These are phyloP conservation scores for Coleophora deauratella DNA, from an alignment of 2,888 invertebrate genomes.

Conservation along the genomic window DNA sequence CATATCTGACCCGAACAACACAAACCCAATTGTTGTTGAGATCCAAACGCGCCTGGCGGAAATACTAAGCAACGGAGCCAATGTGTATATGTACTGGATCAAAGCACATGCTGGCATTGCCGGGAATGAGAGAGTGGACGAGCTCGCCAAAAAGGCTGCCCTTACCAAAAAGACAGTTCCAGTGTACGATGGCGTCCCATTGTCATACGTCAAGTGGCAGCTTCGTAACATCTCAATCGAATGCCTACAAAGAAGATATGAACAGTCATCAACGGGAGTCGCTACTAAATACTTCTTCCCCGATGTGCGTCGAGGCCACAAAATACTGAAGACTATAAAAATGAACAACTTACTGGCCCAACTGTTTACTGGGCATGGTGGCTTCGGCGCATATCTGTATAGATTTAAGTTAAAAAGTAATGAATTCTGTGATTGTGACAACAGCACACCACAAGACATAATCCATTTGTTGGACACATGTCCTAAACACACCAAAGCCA, in stretches of 20 bases:
- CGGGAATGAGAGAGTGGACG: neutral
- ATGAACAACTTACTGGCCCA: neutral
- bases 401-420: neutral
- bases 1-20: neutral
- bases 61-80: neutral
- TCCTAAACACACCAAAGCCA: neutral
- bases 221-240: neutral
- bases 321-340: no score
- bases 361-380: neutral
- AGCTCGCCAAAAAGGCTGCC: neutral
- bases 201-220: neutral
- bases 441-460: neutral
- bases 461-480: neutral
- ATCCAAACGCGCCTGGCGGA: neutral
- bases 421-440: neutral
- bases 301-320: no score
- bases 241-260: neutral
- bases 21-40: neutral
- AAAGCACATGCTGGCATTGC: neutral
- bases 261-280: neutral
- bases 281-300: no score
- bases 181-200: neutral
- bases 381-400: no score
- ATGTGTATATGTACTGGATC: neutral
- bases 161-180: neutral